Conservation (phyloP, 1,140 invertebrate genomes). For the Drosophila littoralis region DNA sequence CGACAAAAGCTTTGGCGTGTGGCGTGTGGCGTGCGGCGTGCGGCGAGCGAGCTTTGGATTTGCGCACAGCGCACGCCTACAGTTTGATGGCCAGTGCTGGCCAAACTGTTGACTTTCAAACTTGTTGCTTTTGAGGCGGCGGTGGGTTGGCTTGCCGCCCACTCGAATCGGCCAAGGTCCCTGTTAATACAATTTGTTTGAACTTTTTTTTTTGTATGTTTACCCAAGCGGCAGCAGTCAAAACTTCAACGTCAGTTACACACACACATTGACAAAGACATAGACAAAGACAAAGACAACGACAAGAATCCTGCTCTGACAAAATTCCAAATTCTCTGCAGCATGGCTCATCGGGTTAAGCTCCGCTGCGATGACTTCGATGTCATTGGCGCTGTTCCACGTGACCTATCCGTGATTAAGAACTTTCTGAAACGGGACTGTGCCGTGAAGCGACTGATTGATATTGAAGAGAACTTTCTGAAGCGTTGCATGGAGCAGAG, state of each 20-base stretch:
- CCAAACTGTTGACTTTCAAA: constrained; percentile 50
- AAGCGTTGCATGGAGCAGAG: constrained; percentile 37
- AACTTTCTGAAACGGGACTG: constrained; percentile 70
- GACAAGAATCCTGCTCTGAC: background rate
- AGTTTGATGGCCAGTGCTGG: constrained; percentile 36
- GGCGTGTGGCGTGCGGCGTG: background rate
- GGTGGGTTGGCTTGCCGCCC: constrained; percentile 19
- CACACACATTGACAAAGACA: background rate
- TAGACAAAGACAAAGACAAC: background rate
- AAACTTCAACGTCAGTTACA: background rate
- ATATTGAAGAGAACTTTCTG: constrained; percentile 65
- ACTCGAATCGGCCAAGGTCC: constrained; percentile 39
- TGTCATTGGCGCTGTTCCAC: constrained; percentile 69
- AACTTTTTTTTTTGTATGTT: constrained; percentile 14
- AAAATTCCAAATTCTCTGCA: constrained; percentile 35
- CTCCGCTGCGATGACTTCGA: constrained; percentile 63
- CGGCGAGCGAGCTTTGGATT: constrained; percentile 5
- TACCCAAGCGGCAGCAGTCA: constrained; percentile 21
- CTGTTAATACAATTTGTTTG: background rate
- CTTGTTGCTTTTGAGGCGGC: constrained; percentile 55
- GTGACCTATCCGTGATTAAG: constrained; percentile 68
- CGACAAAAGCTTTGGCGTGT: constrained; percentile 39
- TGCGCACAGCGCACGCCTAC: constrained; percentile 33
- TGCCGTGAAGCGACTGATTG: constrained; percentile 65
- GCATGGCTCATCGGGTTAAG: constrained; percentile 61